Evolutionary conservation across 2,888 invertebrate species (phyloP).

Genomic region (Rotaria magnacalcarata): DNA sequence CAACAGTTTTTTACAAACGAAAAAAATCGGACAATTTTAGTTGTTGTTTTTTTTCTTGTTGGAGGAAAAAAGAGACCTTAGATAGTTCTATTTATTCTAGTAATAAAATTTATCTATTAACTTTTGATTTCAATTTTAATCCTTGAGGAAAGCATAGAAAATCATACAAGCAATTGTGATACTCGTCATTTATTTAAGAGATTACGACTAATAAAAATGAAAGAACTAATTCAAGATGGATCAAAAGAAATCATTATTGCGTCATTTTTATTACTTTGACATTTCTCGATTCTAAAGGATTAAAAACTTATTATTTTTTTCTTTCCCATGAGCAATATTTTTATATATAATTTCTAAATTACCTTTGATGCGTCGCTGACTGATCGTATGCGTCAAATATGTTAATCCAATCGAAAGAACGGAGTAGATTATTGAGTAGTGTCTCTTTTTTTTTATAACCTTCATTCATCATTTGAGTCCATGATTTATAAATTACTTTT

Average conservation of each 20-base stretch:
- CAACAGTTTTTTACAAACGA: background rate
- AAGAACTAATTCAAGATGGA: background rate
- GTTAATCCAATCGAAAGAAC: background rate
- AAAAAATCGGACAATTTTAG: background rate
- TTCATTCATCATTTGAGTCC: conserved; percentile 21
- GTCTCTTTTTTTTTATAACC: background rate
- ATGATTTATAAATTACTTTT: conserved; percentile 6
- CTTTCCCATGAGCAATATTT: background rate
- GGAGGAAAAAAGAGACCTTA: no score
- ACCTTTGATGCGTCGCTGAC: background rate
- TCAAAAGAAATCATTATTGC: background rate
- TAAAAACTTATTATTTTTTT: background rate
- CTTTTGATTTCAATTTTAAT: no score
- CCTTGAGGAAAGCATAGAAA: no score
- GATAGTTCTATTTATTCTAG: background rate
- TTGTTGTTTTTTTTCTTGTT: no score
- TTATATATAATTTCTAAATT: background rate
- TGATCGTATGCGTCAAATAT: background rate
- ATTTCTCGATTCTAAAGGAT: background rate
- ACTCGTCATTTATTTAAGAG: background rate
- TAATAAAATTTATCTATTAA: background rate
- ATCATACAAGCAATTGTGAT: no score
- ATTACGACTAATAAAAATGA: background rate
- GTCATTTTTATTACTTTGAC: background rate
- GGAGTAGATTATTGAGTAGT: background rate